phyloP scores from a whole-genome alignment of 2,888 invertebrate genomes.

The Brachylomia viminalis region DNA sequence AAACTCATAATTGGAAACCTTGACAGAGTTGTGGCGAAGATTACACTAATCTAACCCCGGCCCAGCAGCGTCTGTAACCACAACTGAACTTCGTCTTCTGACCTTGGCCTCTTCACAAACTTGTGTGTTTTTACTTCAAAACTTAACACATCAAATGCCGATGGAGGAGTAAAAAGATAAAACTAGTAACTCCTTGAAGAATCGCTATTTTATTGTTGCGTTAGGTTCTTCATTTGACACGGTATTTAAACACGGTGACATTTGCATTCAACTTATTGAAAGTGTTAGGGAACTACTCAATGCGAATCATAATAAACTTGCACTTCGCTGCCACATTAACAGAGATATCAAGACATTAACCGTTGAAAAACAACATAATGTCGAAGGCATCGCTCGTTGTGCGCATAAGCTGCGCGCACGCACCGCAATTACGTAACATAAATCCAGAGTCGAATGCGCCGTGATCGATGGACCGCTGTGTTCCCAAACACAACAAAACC shows the following conservation, averaged over 20 bases:
- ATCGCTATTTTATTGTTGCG: background rate
- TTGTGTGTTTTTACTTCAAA: constrained; percentile 43
- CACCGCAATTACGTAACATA: constrained; percentile 88
- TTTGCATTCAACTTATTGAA: constrained; percentile 58
- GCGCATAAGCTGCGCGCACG: constrained; percentile 74
- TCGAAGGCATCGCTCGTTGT: constrained; percentile 71
- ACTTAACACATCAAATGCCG: constrained; percentile 3
- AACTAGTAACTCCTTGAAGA: constrained; percentile 5
- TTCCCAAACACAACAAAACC: constrained; percentile 80
- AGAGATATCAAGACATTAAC: constrained; percentile 82
- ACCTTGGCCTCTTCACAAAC: constrained; percentile 71
- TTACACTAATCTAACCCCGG: constrained; percentile 81
- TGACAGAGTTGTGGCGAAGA: constrained; percentile 82
- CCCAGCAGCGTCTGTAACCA: constrained; percentile 73
- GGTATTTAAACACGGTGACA: constrained; percentile 31
- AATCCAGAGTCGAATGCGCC: constrained; percentile 83
- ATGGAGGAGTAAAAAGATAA: constrained; percentile 3
- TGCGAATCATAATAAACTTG: constrained; percentile 71
- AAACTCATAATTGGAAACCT: constrained; percentile 75
- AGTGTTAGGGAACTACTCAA: constrained; percentile 61
- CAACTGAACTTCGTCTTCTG: constrained; percentile 78
- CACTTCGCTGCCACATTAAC: constrained; percentile 78
- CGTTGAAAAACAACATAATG: constrained; percentile 80
- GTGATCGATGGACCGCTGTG: constrained; percentile 85
- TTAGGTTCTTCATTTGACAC: constrained; percentile 34